Evolutionary conservation across 2,113 vertebrate genomes (phyloP), one percentile per base, ranked within the genome.

Genomic region (Seriola rivoliana): DNA sequence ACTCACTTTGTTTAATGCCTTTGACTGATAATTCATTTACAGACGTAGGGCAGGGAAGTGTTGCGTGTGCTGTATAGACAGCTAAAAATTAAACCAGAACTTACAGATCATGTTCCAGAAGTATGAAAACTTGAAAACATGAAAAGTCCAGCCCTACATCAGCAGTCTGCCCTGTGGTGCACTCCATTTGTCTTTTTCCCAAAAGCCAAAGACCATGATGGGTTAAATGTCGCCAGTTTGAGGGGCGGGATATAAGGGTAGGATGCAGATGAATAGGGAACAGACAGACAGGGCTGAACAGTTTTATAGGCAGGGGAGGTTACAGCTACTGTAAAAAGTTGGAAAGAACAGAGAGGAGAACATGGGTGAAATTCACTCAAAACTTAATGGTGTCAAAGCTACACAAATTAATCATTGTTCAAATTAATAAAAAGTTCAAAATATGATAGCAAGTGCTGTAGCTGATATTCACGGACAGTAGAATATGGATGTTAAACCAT

Each of bases 381-480:
- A 46, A 57, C 1, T 13, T 2, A 68, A 50, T 4, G 4, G 3
- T 36, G 16, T 67, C 16, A 73, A 78, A 4, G 9, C n/a, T 40
- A 54, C 58, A 67, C 40, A 60, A 68, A 73, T 68, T 48, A 40
- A 71, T 38, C 13, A 50, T 63, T 14, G 21, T 58, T 74, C 5
- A 57, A 16, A 42, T 32, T 44, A 12, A 55, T 73, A 48, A 46
- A 66, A 3, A n/a, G 64, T 36, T 25, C 7, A 19, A 34, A 62
- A 44, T 74, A 14, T 13, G n/a, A 78, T 23, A 13, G 42, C 17
- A 10, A 21, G 2, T 8, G 50, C 12, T 55, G 40, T 9, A 32
- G 50, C 16, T 60, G 25, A 57, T 16, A 58, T n/a, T 50, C 21
- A 21, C 5, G 71, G 67, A 58, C 58, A 3, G 13, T 17, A 38